These are phyloP conservation scores for Agrotis exclamationis DNA, from an alignment of 2,888 invertebrate species.

Conservation along the genomic window DNA sequence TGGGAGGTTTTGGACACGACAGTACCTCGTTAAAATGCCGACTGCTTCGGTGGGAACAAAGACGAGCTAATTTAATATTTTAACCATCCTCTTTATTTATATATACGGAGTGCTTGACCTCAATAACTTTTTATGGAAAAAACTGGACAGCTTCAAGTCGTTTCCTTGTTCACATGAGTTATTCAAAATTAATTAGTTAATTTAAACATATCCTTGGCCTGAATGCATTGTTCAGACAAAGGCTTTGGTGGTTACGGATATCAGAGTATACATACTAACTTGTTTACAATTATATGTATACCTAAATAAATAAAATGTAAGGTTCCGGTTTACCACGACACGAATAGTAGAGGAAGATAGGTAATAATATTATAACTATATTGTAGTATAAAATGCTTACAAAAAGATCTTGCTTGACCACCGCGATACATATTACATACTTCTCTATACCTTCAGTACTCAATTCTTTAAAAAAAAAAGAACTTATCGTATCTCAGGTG, in stretches of 20 bases:
- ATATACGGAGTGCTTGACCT: conserved; percentile 80
- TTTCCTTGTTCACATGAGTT: conserved; percentile 54
- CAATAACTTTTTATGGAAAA: conserved; percentile 77
- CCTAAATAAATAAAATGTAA: background rate
- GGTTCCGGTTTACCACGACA: background rate
- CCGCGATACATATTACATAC: background rate
- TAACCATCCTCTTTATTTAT: conserved; percentile 82
- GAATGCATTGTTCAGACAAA: background rate
- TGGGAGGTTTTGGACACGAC: conserved; percentile 70
- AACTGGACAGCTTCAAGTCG: conserved; percentile 60
- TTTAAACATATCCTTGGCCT: background rate
- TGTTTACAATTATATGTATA: too few species aligned
- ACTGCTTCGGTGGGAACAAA: conserved; percentile 77
- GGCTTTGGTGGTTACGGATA: background rate
- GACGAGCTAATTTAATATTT: conserved; percentile 83
- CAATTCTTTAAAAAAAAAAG: too few species aligned
- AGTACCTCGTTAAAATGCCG: conserved; percentile 87
- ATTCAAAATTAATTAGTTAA: conserved; percentile 49
- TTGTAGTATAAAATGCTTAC: background rate
- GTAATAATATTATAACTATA: background rate
- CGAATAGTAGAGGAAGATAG: too few species aligned
- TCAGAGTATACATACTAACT: background rate
- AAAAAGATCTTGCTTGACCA: background rate
- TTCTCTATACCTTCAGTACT: too few species aligned
- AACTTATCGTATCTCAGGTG: too few species aligned